A percentile compares a stretch with the other conserved stretches of the same genome.
phyloP scores from a whole-genome alignment of 2,888 invertebrate genomes.

The Agrotis ipsilon region DNA sequence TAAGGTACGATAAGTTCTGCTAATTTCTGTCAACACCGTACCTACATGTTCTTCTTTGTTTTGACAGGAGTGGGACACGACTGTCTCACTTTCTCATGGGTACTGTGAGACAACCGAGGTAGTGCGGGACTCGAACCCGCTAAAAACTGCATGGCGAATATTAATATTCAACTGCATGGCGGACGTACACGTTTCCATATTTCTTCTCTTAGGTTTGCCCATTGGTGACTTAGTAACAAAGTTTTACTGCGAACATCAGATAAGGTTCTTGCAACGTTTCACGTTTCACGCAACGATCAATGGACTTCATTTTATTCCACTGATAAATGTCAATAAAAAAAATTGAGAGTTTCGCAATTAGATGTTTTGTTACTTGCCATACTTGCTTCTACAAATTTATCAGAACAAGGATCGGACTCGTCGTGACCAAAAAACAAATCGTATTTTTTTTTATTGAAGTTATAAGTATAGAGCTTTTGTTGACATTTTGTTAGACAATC shows the following conservation, averaged over 20 bases:
- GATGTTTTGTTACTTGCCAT: slow-evolving; percentile 1
- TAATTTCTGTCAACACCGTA: no score
- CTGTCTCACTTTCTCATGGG: no score
- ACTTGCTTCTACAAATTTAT: slow-evolving; percentile 1
- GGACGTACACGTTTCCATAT: slow-evolving; percentile 1
- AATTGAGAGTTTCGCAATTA: neutral
- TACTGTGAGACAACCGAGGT: no score
- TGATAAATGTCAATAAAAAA: slow-evolving; percentile 16
- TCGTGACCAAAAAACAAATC: slow-evolving; percentile 2
- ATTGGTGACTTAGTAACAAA: neutral
- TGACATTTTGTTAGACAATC: slow-evolving; percentile 5
- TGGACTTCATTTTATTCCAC: slow-evolving; percentile 14
- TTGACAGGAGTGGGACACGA: no score
- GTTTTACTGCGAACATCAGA: slow-evolving; percentile 11
- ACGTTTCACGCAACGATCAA: slow-evolving; percentile 12
- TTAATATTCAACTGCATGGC: slow-evolving; percentile 11
- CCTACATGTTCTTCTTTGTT: no score
- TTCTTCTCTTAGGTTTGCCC: slow-evolving; percentile 5
- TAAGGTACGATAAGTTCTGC: no score
- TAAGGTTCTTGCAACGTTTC: slow-evolving; percentile 2
- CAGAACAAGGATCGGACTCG: slow-evolving; percentile 3
- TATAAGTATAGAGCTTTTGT: slow-evolving; percentile 3
- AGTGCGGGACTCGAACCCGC: no score
- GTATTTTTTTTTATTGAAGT: neutral
- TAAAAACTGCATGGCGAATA: no score